A percentile compares a stretch with the other conserved stretches of the same genome.
Conservation (phyloP, 2,888 invertebrate genomes). For the Harpalus rubripes region DNA sequence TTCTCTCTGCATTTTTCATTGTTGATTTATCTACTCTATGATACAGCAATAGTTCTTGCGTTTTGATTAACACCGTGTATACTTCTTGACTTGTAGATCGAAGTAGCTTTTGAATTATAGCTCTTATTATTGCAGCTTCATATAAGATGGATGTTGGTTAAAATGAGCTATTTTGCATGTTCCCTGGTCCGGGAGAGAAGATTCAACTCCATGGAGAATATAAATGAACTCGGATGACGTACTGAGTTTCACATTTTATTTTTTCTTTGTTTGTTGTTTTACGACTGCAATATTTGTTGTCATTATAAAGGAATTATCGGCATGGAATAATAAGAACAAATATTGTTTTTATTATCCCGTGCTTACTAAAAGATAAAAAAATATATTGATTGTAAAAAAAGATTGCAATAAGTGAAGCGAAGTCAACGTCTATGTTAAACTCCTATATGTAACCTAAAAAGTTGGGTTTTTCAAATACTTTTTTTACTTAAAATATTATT, state of each 20-base stretch:
- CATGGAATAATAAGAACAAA: too few relatives aligned
- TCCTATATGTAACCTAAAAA: too few relatives aligned
- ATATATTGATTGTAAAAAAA: too few relatives aligned
- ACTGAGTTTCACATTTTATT: not conserved
- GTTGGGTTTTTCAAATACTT: too few relatives aligned
- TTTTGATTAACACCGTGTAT: conserved; percentile 32
- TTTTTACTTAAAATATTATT: too few relatives aligned
- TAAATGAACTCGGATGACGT: conserved; percentile 37
- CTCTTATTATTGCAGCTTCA: conserved; percentile 76
- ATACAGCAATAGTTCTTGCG: not conserved
- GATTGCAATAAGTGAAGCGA: too few relatives aligned
- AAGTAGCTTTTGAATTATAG: conserved; percentile 74
- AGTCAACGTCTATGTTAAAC: too few relatives aligned
- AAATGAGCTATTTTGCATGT: conserved; percentile 74
- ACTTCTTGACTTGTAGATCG: conserved; percentile 9
- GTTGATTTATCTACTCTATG: not conserved
- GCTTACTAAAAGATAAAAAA: not conserved
- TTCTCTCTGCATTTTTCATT: not conserved
- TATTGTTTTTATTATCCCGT: too few relatives aligned
- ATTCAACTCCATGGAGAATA: conserved; percentile 28
- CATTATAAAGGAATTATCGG: too few relatives aligned
- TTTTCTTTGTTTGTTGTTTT: not conserved
- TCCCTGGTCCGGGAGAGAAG: conserved; percentile 22
- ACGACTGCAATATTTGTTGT: not conserved
- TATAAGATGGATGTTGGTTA: conserved; percentile 76